Conservation (phyloP, 2,797 vertebrate genomes). For the Mus minutoides region DNA sequence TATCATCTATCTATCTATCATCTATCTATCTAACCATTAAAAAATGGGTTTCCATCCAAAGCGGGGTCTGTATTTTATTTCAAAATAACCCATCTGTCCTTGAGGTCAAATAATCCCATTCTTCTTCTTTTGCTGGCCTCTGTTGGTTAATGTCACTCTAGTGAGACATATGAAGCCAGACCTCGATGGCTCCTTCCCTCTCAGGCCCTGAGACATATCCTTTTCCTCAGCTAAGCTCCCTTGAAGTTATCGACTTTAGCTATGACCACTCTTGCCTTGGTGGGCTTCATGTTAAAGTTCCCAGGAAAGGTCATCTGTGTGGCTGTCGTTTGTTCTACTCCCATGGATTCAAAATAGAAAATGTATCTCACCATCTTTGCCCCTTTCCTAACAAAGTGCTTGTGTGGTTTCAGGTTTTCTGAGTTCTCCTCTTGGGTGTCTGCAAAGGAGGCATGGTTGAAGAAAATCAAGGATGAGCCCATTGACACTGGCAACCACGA, state of each 20-base stretch:
- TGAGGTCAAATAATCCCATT: background rate
- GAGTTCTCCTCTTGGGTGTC: conserved; percentile 94
- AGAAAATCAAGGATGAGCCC: conserved; percentile 90
- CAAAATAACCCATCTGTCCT: background rate
- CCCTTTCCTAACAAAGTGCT: conserved; percentile 17
- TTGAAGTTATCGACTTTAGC: background rate
- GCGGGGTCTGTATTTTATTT: background rate
- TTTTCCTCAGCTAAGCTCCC: background rate
- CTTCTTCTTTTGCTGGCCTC: background rate
- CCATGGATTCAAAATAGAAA: background rate
- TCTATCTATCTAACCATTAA: no score
- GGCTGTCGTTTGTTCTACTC: background rate
- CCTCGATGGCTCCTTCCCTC: background rate
- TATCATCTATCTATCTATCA: no score
- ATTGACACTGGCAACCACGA: conserved; percentile 90
- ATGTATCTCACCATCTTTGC: background rate
- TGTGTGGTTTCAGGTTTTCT: conserved; percentile 89
- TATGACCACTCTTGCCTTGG: background rate
- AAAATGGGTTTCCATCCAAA: conserved; percentile 15
- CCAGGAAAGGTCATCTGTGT: background rate
- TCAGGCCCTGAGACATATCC: background rate
- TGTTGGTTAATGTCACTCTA: background rate
- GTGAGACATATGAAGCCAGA: background rate
- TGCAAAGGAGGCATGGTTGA: conserved; percentile 92
- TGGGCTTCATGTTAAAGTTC: background rate